phyloP scores from a whole-genome alignment of 2,113 vertebrate species.

The Clarias macrocephalus region DNA sequence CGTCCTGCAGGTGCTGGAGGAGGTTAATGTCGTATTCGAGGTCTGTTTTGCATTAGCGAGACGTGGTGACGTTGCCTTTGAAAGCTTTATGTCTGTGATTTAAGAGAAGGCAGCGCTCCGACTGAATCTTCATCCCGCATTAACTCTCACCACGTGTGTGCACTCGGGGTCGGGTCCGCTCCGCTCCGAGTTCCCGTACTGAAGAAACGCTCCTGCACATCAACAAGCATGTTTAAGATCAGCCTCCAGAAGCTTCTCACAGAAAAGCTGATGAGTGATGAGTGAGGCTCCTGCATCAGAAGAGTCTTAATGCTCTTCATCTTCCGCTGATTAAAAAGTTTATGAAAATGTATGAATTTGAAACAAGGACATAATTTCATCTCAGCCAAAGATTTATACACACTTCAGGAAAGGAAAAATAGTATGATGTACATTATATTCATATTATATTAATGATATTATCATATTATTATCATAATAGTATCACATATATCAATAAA shows the following conservation, averaged over 20 bases:
- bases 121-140: constrained; percentile 8
- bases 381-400: neutral
- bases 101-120: constrained; percentile 37
- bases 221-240: neutral
- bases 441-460: too few relatives aligned
- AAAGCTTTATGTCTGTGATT: constrained; percentile 38
- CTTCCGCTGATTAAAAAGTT: neutral
- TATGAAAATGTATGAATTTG: too few relatives aligned
- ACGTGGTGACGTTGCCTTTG: constrained; percentile 13
- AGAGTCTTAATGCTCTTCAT: neutral
- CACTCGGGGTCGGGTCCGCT: neutral
- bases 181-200: neutral
- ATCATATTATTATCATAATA: too few relatives aligned
- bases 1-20: neutral
- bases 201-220: neutral
- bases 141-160: neutral
- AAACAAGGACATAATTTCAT: neutral
- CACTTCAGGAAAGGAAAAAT: too few relatives aligned
- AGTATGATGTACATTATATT: too few relatives aligned
- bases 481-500: too few relatives aligned
- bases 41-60: neutral
- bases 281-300: neutral
- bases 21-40: neutral
- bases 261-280: neutral
- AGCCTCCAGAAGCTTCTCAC: neutral